phyloP scores from a whole-genome alignment of 1,140 invertebrate genomes.

The Phthorimaea operculella region DNA sequence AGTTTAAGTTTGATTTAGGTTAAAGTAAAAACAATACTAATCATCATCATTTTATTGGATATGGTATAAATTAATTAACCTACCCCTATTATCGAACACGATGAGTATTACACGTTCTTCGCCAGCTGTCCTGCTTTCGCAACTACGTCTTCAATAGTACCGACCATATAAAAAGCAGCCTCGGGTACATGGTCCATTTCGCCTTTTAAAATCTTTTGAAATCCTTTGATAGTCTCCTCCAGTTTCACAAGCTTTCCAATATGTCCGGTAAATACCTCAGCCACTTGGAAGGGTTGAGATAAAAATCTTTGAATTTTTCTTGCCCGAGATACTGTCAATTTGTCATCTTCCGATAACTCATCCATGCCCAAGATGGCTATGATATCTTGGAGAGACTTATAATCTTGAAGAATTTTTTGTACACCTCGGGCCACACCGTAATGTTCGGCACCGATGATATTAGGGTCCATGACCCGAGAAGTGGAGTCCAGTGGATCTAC shows the following conservation, averaged over 20 bases:
- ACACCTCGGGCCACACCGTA: slow-evolving; percentile 82
- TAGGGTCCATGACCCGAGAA: slow-evolving; percentile 84
- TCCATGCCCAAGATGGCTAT: slow-evolving; percentile 90
- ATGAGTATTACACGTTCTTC: slow-evolving; percentile 29
- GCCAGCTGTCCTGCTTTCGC: slow-evolving; percentile 80
- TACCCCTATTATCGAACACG: too few relatives aligned
- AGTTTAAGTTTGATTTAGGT: too few relatives aligned
- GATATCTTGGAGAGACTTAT: slow-evolving; percentile 83
- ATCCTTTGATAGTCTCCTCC: slow-evolving; percentile 23
- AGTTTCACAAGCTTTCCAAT: slow-evolving; percentile 24
- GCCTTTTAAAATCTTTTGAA: slow-evolving; percentile 69
- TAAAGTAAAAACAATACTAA: too few relatives aligned
- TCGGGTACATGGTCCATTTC: slow-evolving; percentile 86
- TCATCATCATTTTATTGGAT: too few relatives aligned
- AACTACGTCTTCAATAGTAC: slow-evolving; percentile 81
- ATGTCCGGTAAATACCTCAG: slow-evolving; percentile 8
- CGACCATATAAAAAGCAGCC: slow-evolving; percentile 90
- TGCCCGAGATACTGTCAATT: slow-evolving; percentile 81
- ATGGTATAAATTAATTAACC: too few relatives aligned
- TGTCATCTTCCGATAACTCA: slow-evolving; percentile 87
- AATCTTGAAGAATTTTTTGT: slow-evolving; percentile 84
- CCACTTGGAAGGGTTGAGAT: slow-evolving; percentile 84
- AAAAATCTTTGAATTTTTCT: slow-evolving; percentile 87
- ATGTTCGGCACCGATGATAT: slow-evolving; percentile 82
- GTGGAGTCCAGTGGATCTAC: slow-evolving; percentile 88